Base-by-base conservation (phyloP, 1,140 invertebrate genomes). In the Danaus melanippus region DNA sequence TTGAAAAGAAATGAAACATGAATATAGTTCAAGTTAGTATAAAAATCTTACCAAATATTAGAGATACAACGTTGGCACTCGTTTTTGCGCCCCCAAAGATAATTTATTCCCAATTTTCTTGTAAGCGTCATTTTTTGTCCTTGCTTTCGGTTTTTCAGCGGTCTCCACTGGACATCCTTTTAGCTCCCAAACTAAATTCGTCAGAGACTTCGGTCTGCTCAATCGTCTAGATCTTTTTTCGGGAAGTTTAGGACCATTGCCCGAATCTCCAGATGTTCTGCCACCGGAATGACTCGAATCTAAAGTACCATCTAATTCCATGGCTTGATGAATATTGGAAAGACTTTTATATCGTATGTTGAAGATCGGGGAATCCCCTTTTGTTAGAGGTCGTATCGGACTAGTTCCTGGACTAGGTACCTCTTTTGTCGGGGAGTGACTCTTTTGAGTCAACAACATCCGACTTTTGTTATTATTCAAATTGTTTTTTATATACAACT, bases 281-380 rank as follows among this genome's bases (percentile, higher is more conserved):
- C 94, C 94, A 32, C 95, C 94, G 10, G 94, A 95, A 79, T 95
- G 94, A 80, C 94, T 95, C 12, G 95, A 96, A 75, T 96, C 94
- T 53, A 96, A 87, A 7, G 95, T 96, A 2, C 95, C 94, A 71
- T 92, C 90, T 12, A 94, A 83, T 69, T 94, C 93, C 90, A 93
- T 93, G 5, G 92, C 92, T 69, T 92, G 91, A 55, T 93, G 92
- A 3, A 95, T 88, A 77, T 95, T 95, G 8, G 91, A 94, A 17
- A 95, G 83, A 58, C 93, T 94, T 74, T 95, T 95, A 77, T 95
- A 95, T 11, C 94, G 89, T 59, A 95, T 94, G 71, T 94, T 93
- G 82, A 95, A 95, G 9, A 95, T 87, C 1, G 93, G 93, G 4
- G 93, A 94, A 43, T 93, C 92, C 21, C 90, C 90, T 77, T 92